phyloP scores from a whole-genome alignment of 2,888 invertebrate genomes.

The Zaprionus bogoriensis region DNA sequence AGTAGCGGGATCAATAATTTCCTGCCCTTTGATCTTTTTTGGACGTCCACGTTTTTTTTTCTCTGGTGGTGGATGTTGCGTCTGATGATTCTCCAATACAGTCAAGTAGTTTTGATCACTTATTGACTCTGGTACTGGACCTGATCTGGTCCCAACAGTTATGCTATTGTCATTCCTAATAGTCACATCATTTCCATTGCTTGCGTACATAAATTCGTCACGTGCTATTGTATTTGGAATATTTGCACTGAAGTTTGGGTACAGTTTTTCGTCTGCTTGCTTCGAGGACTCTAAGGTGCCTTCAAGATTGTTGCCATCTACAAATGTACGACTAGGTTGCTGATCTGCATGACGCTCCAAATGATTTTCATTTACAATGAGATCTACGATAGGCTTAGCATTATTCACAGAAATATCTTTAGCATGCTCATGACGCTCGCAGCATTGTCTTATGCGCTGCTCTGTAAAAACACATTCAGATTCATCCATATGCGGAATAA shows the following conservation, averaged over 20 bases:
- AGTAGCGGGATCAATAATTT: conserved; percentile 86
- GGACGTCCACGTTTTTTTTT: conserved; percentile 96
- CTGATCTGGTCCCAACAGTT: neutral
- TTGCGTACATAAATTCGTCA: conserved; percentile 28
- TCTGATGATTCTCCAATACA: conserved; percentile 38
- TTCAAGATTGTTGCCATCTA: conserved; percentile 17
- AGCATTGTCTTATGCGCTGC: conserved; percentile 87
- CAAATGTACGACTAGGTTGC: conserved; percentile 28
- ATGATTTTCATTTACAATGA: neutral
- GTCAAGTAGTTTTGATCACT: conserved; percentile 45
- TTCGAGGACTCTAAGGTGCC: conserved; percentile 19
- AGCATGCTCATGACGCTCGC: conserved; percentile 83
- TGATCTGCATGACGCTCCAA: conserved; percentile 19
- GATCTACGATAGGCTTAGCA: neutral
- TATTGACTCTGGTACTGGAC: neutral
- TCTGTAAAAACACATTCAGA: conserved; percentile 93
- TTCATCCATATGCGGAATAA: conserved; percentile 92
- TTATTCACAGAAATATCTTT: neutral
- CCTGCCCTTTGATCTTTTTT: conserved; percentile 85
- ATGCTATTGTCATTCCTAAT: conserved; percentile 11
- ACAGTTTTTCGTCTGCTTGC: neutral
- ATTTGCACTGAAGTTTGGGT: conserved; percentile 22
- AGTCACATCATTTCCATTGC: conserved; percentile 39
- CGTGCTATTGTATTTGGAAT: conserved; percentile 11
- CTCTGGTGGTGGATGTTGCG: conserved; percentile 84